A percentile compares a stretch with the other conserved stretches of the same genome.
Evolutionary conservation across 2,113 vertebrate species (phyloP).

Genomic region (Typhlomys cinereus): DNA sequence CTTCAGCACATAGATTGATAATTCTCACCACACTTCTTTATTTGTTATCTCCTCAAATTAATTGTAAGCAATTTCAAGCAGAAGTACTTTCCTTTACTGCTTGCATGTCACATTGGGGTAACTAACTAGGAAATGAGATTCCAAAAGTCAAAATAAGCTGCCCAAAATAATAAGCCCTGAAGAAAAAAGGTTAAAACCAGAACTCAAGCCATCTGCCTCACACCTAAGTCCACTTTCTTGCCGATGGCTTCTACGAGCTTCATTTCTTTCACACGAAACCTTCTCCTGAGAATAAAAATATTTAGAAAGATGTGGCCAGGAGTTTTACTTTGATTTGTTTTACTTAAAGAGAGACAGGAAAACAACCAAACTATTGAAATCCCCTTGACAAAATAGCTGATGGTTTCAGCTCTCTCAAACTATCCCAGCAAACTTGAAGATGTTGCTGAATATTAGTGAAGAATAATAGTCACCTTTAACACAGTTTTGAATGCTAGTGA

Average conservation of each 20-base stretch:
- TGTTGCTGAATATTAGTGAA: neutral
- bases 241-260: neutral
- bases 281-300: slow-evolving; percentile 26
- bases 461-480: neutral
- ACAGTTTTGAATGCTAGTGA: slow-evolving; percentile 16
- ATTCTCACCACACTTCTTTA: neutral
- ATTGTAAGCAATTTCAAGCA: neutral
- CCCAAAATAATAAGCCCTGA: slow-evolving; percentile 12
- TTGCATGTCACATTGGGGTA: neutral
- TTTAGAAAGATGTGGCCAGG: slow-evolving; percentile 6
- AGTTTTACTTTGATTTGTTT: neutral
- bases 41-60: neutral
- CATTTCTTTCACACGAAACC: slow-evolving; percentile 35
- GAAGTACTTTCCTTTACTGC: neutral
- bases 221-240: slow-evolving; percentile 54
- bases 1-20: neutral
- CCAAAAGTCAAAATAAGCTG: slow-evolving; percentile 27
- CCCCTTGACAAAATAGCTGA: neutral
- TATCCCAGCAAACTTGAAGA: neutral
- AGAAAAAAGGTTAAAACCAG: neutral
- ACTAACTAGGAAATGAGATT: slow-evolving; percentile 48
- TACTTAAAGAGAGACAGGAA: neutral
- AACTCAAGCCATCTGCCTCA: slow-evolving; percentile 41
- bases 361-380: slow-evolving; percentile 33
- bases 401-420: neutral